Conservation (phyloP, 1,140 invertebrate genomes). For the Polyergus mexicanus region DNA sequence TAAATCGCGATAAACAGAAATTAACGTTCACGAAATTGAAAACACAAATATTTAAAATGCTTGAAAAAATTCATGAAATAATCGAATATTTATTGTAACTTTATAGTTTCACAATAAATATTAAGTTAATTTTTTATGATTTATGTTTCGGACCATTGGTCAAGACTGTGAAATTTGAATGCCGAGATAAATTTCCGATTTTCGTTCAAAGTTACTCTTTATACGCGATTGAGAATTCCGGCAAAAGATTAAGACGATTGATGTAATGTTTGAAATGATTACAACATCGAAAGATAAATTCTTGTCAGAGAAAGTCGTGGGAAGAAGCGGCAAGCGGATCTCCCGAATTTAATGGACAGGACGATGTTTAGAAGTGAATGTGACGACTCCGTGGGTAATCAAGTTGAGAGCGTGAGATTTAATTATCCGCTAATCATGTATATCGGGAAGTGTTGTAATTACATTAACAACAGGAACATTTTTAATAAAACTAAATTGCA, state of each 20-base stretch:
- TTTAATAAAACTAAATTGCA: slow-evolving; percentile 30
- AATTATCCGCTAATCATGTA: slow-evolving; percentile 35
- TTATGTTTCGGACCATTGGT: not conserved
- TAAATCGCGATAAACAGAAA: slow-evolving; percentile 6
- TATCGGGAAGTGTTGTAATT: slow-evolving; percentile 22
- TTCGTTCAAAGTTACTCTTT: not conserved
- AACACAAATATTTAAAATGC: not conserved
- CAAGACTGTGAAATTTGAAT: not conserved
- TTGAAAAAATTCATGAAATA: not conserved
- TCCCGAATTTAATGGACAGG: slow-evolving; percentile 48
- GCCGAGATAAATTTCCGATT: slow-evolving; percentile 2
- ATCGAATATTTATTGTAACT: not conserved
- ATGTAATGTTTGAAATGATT: slow-evolving; percentile 33
- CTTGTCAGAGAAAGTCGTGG: slow-evolving; percentile 58
- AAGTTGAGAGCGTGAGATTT: slow-evolving; percentile 28
- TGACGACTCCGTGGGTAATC: slow-evolving; percentile 33
- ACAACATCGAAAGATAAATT: slow-evolving; percentile 52
- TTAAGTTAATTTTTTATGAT: not conserved
- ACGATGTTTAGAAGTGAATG: slow-evolving; percentile 8
- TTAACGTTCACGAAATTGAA: not conserved
- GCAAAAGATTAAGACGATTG: slow-evolving; percentile 30
- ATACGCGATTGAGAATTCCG: not conserved
- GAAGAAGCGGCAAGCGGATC: slow-evolving; percentile 47
- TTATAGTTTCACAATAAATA: not conserved
- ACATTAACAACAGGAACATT: slow-evolving; percentile 50